These are phyloP conservation scores for Stenchaetothrips biformis DNA, from an alignment of 2,888 invertebrate species.

Conservation along the genomic window DNA sequence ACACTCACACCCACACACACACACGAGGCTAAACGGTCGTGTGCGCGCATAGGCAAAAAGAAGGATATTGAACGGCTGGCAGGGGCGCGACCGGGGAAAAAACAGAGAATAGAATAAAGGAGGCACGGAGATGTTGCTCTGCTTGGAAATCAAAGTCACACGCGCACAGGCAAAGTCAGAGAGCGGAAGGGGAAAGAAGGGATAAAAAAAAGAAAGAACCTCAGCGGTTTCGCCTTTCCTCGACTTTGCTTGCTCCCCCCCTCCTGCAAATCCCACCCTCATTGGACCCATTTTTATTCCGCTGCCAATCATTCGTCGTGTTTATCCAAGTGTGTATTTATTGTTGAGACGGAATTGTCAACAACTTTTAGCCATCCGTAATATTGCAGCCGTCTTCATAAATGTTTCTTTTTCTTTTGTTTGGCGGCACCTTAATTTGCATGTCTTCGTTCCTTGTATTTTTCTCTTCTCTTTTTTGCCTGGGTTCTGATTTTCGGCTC, in stretches of 20 bases:
- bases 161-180: neutral
- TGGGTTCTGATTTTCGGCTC: neutral
- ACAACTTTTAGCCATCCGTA: conserved; percentile 22
- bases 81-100: neutral
- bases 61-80: neutral
- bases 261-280: neutral
- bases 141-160: neutral
- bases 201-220: neutral
- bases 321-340: conserved; percentile 22
- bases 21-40: too few species aligned
- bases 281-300: neutral
- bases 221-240: neutral
- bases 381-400: neutral
- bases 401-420: conserved; percentile 20
- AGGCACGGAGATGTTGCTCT: neutral
- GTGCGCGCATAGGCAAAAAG: too few species aligned
- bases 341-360: conserved; percentile 17
- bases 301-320: conserved; percentile 9
- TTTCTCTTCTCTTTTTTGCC: neutral
- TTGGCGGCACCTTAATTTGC: conserved; percentile 11
- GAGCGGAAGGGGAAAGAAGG: neutral
- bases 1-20: neutral
- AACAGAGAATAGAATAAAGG: too few species aligned
- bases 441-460: neutral
- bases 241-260: neutral